Evolutionary conservation across 2,888 invertebrate genomes (phyloP).

Genomic region (Himalopsyche japonica): DNA sequence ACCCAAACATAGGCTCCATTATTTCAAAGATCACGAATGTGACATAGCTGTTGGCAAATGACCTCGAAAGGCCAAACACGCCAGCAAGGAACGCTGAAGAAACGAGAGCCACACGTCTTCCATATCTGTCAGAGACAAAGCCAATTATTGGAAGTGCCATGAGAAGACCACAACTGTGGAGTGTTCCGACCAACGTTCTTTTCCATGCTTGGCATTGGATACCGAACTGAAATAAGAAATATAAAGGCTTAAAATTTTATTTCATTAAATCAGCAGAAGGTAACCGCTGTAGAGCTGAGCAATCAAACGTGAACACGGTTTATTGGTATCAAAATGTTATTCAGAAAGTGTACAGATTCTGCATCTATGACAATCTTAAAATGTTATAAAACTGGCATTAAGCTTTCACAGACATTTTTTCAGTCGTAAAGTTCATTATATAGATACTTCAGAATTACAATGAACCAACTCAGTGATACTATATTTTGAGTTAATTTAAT

Average conservation of each 20-base stretch:
- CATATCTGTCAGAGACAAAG: conserved; percentile 68
- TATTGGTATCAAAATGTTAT: no score
- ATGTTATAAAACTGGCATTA: no score
- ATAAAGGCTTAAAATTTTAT: neutral
- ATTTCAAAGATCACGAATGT: conserved; percentile 61
- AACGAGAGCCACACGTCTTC: conserved; percentile 63
- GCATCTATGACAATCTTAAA: no score
- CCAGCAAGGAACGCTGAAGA: conserved; percentile 59
- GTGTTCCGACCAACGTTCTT: conserved; percentile 61
- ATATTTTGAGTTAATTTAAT: no score
- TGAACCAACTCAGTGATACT: no score
- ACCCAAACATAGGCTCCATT: conserved; percentile 57
- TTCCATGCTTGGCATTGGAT: conserved; percentile 55
- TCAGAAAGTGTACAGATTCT: no score
- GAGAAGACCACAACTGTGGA: conserved; percentile 68
- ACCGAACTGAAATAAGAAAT: conserved; percentile 26
- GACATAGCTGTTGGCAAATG: conserved; percentile 59
- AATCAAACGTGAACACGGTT: no score
- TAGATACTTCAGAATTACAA: no score
- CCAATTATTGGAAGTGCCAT: conserved; percentile 67
- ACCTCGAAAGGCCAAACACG: conserved; percentile 59
- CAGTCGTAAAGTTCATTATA: no score
- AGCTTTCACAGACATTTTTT: no score
- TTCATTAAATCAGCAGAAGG: no score
- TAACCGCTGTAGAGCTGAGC: no score